A percentile compares a stretch with the other conserved stretches of the same genome.
phyloP scores from a whole-genome alignment of 2,113 vertebrate species.

The Lepisosteus oculatus region DNA sequence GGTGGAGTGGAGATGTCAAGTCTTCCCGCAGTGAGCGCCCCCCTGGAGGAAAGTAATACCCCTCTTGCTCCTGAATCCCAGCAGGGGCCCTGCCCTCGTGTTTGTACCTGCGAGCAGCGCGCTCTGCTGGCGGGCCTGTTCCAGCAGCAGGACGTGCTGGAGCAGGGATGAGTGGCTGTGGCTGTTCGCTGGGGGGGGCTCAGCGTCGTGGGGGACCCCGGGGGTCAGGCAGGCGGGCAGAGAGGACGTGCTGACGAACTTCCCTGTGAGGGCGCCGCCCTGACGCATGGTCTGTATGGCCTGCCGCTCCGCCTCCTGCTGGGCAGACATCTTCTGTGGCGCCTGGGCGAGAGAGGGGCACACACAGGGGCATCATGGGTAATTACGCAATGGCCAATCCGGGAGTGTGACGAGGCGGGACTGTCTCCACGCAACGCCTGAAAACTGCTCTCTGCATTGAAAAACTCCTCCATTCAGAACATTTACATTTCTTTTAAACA shows the following conservation, averaged over 20 bases:
- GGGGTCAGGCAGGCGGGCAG: slow-evolving; percentile 72
- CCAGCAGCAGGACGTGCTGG: slow-evolving; percentile 87
- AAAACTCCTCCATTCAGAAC: background rate
- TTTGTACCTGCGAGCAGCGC: slow-evolving; percentile 81
- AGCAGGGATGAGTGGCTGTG: slow-evolving; percentile 82
- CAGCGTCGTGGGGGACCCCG: slow-evolving; percentile 75
- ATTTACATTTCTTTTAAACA: background rate
- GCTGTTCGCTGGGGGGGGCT: slow-evolving; percentile 50
- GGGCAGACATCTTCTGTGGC: slow-evolving; percentile 76
- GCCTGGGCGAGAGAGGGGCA: slow-evolving; percentile 53
- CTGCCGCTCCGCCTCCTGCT: slow-evolving; percentile 85
- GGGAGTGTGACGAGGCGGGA: too few relatives aligned
- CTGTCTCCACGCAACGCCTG: too few relatives aligned
- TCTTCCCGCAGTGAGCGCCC: too few relatives aligned
- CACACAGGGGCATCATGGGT: background rate
- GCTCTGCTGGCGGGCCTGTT: slow-evolving; percentile 90
- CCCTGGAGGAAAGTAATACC: too few relatives aligned
- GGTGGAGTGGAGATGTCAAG: too few relatives aligned
- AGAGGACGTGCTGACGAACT: slow-evolving; percentile 86
- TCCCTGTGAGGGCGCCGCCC: slow-evolving; percentile 76
- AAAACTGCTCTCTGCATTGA: too few relatives aligned
- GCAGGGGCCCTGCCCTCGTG: too few relatives aligned
- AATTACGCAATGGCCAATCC: too few relatives aligned
- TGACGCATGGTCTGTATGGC: slow-evolving; percentile 78
- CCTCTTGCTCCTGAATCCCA: too few relatives aligned